Base-by-base conservation (phyloP, 2,888 invertebrate genomes). In the Monochamus alternatus region DNA sequence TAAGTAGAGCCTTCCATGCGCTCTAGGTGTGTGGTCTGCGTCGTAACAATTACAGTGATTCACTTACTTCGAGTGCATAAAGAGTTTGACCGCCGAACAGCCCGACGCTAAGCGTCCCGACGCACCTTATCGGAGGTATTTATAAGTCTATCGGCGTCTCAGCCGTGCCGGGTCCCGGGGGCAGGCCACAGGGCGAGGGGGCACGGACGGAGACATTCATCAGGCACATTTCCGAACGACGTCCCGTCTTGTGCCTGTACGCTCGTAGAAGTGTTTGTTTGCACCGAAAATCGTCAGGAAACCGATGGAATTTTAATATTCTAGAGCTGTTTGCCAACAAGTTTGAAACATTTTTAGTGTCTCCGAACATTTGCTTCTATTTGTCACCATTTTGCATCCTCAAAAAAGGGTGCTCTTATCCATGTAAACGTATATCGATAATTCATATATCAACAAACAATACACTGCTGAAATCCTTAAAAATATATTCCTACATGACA, bases 81-180 rank as follows among this genome's bases (percentile, higher is more conserved):
- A 62, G 66, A 67, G 73, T 62, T 67, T 73, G 73, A 73, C 73
- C 66, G 73, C 60, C 38, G 66, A 67, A 65, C 65, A 62, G 55
- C 38, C 52, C 62, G 43, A 38, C 65, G 38, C 63, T 31, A 44
- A 55, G 73, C 77, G 74, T 69, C 73, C 60, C 73, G 73, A 73
- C 77, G 75, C 73, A 75, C 72, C 75, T 75, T 75, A 72, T 75
- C 75, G 72, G 55, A 75, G 75, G 73, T 77, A 77, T 77, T 77
- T 77, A 77, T 77, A 77, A 70, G 62, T 74, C 74, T 74, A 77
- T 77, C 74, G 76, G 76, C 76, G 76, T 74, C 74, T 67, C 59
- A 63, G 58, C 31, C 38, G 52, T 55, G 55, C 12, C n/a, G 71
- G 67, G 74, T 55, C 62, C 30, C 63, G 44, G 62, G 71, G 66